Percentiles rank a stretch among this genome's conserved stretches.
Conservation (phyloP, 1,140 invertebrate genomes). For the Hycleus phaleratus region DNA sequence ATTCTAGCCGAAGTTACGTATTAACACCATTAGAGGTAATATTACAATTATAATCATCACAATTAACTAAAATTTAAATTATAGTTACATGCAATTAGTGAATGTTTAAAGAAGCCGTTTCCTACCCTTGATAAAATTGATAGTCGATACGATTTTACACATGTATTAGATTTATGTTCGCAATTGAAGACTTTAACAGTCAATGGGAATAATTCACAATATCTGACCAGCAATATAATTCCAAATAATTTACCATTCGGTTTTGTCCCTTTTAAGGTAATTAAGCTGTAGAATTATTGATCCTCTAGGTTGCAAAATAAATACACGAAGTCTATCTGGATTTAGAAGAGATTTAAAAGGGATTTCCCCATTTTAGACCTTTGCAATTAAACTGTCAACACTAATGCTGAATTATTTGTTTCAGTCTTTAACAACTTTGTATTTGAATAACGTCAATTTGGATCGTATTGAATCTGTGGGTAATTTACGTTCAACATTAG, state of each 20-base stretch:
- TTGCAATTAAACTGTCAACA: not conserved
- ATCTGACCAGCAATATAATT: constrained; percentile 74
- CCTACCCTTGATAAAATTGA: constrained; percentile 56
- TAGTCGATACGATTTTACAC: constrained; percentile 73
- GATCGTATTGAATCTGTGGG: constrained; percentile 41
- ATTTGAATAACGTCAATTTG: constrained; percentile 29
- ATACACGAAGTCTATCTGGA: too few species aligned
- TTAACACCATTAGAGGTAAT: constrained; percentile 68
- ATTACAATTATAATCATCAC: constrained; percentile 3
- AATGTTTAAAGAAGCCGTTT: constrained; percentile 78
- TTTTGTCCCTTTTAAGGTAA: constrained; percentile 68
- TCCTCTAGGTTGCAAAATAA: too few species aligned
- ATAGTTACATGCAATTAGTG: constrained; percentile 80
- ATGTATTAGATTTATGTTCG: constrained; percentile 82
- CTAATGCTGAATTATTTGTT: constrained; percentile 8
- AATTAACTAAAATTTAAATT: constrained; percentile 38
- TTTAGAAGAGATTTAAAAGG: too few species aligned
- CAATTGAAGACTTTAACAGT: constrained; percentile 61
- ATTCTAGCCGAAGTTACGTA: constrained; percentile 51
- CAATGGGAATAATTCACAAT: constrained; percentile 53
- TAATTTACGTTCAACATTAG: constrained; percentile 60
- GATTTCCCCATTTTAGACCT: not conserved
- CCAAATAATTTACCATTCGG: constrained; percentile 74
- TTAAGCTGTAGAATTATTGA: not conserved
- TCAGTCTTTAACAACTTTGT: constrained; percentile 27